phyloP scores from a whole-genome alignment of 2,888 invertebrate species.

The Scaptomyza reducta region DNA sequence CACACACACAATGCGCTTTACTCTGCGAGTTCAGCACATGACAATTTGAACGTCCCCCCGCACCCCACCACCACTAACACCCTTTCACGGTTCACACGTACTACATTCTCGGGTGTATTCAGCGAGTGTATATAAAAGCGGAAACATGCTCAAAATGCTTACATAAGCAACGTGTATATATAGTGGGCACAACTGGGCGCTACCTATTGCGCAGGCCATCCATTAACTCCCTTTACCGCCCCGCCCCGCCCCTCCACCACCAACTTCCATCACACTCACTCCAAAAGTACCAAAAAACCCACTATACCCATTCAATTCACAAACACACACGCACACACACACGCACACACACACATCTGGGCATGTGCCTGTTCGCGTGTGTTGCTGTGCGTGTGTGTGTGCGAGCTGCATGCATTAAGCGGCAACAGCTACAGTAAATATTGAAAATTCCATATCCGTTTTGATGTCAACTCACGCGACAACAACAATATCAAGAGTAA shows the following conservation, averaged over 20 bases:
- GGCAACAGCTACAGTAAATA: conserved; percentile 69
- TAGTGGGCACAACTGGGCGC: conserved; percentile 26
- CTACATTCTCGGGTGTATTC: conserved; percentile 38
- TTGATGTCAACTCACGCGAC: conserved; percentile 67
- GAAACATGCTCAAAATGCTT: conserved; percentile 77
- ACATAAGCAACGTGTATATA: conserved; percentile 57
- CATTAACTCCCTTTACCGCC: background rate
- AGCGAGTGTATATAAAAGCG: conserved; percentile 66
- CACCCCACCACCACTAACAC: no score
- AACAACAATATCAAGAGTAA: conserved; percentile 36
- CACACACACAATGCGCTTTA: no score
- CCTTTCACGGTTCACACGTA: no score
- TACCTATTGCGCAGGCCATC: conserved; percentile 49
- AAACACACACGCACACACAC: no score
- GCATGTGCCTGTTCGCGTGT: background rate
- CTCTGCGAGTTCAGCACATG: background rate
- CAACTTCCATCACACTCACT: background rate
- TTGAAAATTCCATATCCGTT: conserved; percentile 78
- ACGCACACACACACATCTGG: background rate
- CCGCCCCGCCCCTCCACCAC: no score
- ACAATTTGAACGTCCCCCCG: background rate
- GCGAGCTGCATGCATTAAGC: conserved; percentile 67
- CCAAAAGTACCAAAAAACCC: background rate
- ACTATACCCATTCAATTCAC: background rate
- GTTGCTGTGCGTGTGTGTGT: conserved; percentile 23